Evolutionary conservation across 2,113 vertebrate genomes (phyloP).

Genomic region (Psammodynastes pulverulentus): DNA sequence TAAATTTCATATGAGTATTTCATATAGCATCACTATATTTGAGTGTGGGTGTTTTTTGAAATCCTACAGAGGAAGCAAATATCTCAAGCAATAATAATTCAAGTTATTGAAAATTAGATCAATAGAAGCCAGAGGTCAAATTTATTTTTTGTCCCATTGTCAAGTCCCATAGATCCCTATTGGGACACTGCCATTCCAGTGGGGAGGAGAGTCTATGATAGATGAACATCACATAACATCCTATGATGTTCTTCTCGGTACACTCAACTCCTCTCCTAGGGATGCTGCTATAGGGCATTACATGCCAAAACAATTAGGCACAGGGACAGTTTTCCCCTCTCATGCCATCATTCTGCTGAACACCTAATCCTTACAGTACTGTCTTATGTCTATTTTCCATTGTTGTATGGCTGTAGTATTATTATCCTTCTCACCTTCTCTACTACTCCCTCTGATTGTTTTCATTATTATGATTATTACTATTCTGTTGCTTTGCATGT

Average conservation of each 20-base stretch:
- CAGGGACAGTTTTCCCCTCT: too few species aligned
- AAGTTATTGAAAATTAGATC: conserved; percentile 9
- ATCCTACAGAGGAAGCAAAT: not conserved
- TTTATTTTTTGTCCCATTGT: not conserved
- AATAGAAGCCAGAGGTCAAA: not conserved
- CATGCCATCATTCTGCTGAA: too few species aligned
- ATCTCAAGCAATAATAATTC: conserved; percentile 48
- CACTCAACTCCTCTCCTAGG: too few species aligned
- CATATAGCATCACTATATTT: not conserved
- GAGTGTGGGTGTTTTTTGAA: not conserved
- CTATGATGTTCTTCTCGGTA: not conserved
- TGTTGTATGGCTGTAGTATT: too few species aligned
- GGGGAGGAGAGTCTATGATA: too few species aligned
- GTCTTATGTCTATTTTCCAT: too few species aligned
- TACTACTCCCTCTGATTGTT: not conserved
- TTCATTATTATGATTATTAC: not conserved
- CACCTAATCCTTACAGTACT: too few species aligned
- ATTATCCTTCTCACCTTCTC: too few species aligned
- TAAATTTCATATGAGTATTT: not conserved
- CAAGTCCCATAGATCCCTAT: too few species aligned
- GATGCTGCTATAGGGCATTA: too few species aligned
- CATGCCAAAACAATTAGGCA: too few species aligned
- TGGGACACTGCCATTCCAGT: too few species aligned
- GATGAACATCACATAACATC: not conserved
- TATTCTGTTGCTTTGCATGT: not conserved